Evolutionary conservation across 2,888 invertebrate genomes (phyloP), one percentile per base, ranked within the genome.

Genomic region (Uropetala carovei): DNA sequence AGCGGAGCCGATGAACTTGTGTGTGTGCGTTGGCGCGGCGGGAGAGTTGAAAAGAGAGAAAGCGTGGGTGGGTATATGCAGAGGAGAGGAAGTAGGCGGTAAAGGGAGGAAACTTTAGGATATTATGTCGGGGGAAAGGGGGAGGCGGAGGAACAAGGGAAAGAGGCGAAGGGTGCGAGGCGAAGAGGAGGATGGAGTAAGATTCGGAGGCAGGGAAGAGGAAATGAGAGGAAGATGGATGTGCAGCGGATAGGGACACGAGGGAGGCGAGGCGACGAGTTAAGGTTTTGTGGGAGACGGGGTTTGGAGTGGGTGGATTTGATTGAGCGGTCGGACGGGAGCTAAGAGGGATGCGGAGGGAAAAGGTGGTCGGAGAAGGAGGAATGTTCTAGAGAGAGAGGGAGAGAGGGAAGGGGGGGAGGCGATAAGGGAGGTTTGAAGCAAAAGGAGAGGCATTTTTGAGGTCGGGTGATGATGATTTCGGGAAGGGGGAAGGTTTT

Each of bases 211-310:
- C 22, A 57, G 43, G 83, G 83, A 56, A n/a, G 43, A 43, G 30
- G 83, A 58, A 58, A 57, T 18, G 85, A 58, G 58, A 57, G 56
- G 43, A 83, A 83, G 56, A 56, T 18, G 84, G 84, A 84, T 84
- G 84, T n/a, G 56, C 84, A 56, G 84, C 56, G 18, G 11, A 58
- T 85, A 58, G 22, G 22, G 85, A 85, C 85, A n/a, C 56, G 85
- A 22, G 57, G 18, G 83, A 57, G 43, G 43, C 18, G 83, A 83
- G 83, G 64, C 64, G 64, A 57, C 43, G 83, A 57, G 83, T 43
- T 82, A 82, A 30, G 14, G 64, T 18, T n/a, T 16, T n/a, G n/a
- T 11, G 75, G 27, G 75, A 27, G 75, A 11, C n/a, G 75, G 22
- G 75, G 10, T n/a, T n/a, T n/a, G n/a, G n/a, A n/a, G n/a, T 75